Evolutionary conservation across 2,113 vertebrate genomes (phyloP).

Genomic region (Centropus bengalensis): DNA sequence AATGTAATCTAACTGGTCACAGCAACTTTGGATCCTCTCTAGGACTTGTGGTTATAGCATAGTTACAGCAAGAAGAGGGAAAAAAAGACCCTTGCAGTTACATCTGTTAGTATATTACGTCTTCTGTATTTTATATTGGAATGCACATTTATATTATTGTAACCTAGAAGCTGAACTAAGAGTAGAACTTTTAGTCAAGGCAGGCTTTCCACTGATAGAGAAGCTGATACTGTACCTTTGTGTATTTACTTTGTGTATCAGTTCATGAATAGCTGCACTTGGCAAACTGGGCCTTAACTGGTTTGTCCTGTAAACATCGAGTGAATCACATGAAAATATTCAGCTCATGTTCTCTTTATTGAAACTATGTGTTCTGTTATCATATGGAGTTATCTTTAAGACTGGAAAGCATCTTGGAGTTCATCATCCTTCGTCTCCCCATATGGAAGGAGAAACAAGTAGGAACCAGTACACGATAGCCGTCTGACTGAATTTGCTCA

Average conservation of each 20-base stretch:
- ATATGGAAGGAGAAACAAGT: neutral
- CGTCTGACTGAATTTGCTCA: neutral
- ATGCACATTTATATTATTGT: rapidly evolving
- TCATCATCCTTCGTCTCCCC: neutral
- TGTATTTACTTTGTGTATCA: neutral
- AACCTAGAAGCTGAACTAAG: neutral
- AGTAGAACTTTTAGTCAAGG: neutral
- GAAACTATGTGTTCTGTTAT: neutral
- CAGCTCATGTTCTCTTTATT: neutral
- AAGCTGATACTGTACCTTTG: neutral
- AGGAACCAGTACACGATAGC: neutral
- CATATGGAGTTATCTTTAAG: neutral
- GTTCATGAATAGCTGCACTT: neutral
- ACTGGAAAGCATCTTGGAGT: neutral
- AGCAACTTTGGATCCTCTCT: neutral
- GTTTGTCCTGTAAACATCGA: neutral
- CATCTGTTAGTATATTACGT: neutral
- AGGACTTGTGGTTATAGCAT: neutral
- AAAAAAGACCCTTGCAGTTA: neutral
- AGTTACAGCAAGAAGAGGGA: neutral
- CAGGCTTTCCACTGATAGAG: neutral
- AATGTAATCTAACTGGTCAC: neutral
- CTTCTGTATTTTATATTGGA: neutral
- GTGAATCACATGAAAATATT: neutral
- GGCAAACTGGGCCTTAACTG: neutral